Evolutionary conservation across 2,113 vertebrate species (phyloP).

Genomic region (Trachemys scripta): DNA sequence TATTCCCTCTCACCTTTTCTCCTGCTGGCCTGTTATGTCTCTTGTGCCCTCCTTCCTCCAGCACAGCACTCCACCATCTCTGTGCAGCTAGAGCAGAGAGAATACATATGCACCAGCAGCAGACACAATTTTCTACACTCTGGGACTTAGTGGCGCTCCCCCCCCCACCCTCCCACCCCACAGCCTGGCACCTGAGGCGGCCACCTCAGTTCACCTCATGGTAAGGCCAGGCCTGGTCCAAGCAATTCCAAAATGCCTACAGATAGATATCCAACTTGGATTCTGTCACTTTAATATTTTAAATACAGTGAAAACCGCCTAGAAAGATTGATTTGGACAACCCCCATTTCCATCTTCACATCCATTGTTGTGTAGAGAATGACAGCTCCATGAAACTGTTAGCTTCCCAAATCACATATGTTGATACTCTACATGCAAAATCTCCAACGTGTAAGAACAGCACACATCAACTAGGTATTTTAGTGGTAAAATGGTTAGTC

Average conservation of each 20-base stretch:
- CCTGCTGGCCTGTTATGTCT: too few species aligned
- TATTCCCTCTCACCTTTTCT: too few species aligned
- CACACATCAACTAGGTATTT: rapidly evolving
- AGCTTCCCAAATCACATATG: rapidly evolving
- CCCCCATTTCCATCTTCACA: neutral
- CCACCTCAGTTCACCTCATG: too few species aligned
- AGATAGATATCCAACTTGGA: neutral
- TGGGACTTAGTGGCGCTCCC: too few species aligned
- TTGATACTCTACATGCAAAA: neutral
- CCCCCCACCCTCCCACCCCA: too few species aligned
- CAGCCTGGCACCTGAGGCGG: too few species aligned
- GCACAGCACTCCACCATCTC: too few species aligned
- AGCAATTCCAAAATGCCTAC: neutral
- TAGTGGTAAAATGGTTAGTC: neutral
- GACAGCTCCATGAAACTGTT: neutral
- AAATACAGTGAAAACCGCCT: neutral
- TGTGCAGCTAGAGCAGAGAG: too few species aligned
- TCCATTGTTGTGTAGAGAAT: neutral
- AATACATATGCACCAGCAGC: too few species aligned
- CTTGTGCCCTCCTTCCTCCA: too few species aligned
- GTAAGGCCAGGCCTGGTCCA: neutral
- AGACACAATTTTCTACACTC: too few species aligned
- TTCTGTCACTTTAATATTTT: neutral
- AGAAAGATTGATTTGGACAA: neutral
- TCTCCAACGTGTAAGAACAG: neutral